Evolutionary conservation across 1,140 invertebrate species (phyloP).

Genomic region (Orchesella cincta): DNA sequence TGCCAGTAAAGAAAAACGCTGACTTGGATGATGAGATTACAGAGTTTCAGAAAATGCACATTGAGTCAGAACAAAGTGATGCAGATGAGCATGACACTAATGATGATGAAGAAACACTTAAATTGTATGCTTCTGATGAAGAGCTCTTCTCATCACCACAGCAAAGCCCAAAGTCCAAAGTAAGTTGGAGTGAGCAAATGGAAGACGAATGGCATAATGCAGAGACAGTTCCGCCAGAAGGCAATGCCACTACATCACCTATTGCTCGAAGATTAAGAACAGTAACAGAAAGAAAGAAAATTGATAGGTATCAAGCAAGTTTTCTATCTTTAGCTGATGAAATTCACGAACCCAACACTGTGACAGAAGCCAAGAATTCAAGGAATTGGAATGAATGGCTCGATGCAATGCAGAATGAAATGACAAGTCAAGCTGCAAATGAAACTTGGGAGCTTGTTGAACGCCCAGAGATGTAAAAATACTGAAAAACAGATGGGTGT

Average conservation of each 20-base stretch:
- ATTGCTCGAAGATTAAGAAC: neutral
- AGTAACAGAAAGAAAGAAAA: neutral
- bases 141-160: too few relatives aligned
- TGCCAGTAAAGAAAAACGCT: neutral
- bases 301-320: neutral
- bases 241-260: too few relatives aligned
- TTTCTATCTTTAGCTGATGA: neutral
- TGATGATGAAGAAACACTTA: neutral
- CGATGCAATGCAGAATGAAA: conserved; percentile 30
- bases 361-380: conserved; percentile 31
- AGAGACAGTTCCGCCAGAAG: neutral
- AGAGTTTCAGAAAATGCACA: neutral
- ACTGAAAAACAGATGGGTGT: conserved; percentile 50
- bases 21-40: neutral
- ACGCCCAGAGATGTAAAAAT: conserved; percentile 40
- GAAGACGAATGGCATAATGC: neutral
- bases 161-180: too few relatives aligned
- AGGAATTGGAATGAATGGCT: conserved; percentile 24
- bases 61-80: neutral
- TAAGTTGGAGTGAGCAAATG: neutral
- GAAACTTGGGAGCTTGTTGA: conserved; percentile 38
- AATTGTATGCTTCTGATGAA: neutral
- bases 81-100: neutral
- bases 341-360: neutral
- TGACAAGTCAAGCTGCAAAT: conserved; percentile 15